phyloP scores from a whole-genome alignment of 2,888 invertebrate genomes.

The Amorpha juglandis region DNA sequence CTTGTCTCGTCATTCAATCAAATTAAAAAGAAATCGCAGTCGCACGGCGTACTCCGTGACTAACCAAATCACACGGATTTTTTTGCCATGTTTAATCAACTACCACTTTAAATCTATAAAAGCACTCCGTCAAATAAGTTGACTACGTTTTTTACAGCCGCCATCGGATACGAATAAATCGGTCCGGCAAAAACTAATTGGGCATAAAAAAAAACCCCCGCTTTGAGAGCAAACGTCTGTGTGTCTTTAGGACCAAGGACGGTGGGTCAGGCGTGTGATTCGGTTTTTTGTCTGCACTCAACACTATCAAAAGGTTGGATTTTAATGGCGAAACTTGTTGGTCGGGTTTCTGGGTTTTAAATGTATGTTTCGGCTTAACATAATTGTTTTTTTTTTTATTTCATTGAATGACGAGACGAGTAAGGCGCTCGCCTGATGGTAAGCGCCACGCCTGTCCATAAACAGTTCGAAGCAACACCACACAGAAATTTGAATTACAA shows the following conservation, averaged over 20 bases:
- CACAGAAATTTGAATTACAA: no score
- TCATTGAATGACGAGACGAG: no score
- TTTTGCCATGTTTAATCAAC: background rate
- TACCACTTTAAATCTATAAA: background rate
- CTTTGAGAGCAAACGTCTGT: slow-evolving; percentile 9
- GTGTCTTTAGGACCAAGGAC: slow-evolving; percentile 21
- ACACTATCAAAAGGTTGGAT: background rate
- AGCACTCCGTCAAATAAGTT: background rate
- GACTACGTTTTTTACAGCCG: background rate
- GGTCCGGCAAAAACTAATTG: slow-evolving; percentile 1
- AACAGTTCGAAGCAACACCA: no score
- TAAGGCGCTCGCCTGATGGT: no score
- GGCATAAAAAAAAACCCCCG: background rate
- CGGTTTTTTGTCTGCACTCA: background rate
- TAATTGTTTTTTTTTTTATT: no score
- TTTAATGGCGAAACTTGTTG: background rate
- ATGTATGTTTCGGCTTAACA: background rate
- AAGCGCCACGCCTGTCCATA: no score
- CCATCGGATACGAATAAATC: background rate
- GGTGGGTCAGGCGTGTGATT: slow-evolving; percentile 10
- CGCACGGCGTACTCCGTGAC: no score
- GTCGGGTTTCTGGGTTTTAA: background rate
- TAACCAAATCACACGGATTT: no score
- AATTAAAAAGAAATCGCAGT: no score
- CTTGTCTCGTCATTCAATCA: no score